phyloP scores from a whole-genome alignment of 2,888 invertebrate genomes.

The Luperina nickerlii region DNA sequence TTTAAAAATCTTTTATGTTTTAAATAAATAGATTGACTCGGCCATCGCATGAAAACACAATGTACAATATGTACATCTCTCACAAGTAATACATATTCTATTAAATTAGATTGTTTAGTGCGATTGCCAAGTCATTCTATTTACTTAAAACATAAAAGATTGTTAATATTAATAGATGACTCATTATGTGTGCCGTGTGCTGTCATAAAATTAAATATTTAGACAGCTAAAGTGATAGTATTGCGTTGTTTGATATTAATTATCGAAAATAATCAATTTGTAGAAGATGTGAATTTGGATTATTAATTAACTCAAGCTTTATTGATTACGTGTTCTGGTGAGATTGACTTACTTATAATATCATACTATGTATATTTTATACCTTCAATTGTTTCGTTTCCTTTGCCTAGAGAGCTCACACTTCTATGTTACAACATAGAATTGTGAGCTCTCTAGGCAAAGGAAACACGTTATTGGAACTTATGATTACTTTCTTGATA shows the following conservation, averaged over 20 bases:
- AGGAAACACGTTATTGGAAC: not conserved
- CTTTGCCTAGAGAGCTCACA: not conserved
- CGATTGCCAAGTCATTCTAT: no score
- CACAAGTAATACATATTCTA: no score
- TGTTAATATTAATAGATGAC: no score
- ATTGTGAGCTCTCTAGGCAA: not conserved
- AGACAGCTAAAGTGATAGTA: no score
- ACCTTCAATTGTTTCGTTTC: no score
- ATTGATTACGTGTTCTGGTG: not conserved
- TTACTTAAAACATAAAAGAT: no score
- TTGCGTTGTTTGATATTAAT: not conserved
- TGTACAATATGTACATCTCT: no score
- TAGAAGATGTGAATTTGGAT: not conserved
- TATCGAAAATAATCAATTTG: not conserved
- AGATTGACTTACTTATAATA: not conserved
- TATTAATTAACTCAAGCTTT: not conserved
- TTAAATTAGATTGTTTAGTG: no score
- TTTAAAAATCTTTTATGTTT: no score
- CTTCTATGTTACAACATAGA: not conserved
- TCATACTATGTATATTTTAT: not conserved
- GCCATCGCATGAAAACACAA: no score
- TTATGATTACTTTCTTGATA: conserved; percentile 18
- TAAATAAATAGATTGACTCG: no score
- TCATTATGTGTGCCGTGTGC: not conserved
- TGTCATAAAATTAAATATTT: not conserved